Conservation (phyloP, 2,113 vertebrate genomes). For the Engystomops pustulosus region DNA sequence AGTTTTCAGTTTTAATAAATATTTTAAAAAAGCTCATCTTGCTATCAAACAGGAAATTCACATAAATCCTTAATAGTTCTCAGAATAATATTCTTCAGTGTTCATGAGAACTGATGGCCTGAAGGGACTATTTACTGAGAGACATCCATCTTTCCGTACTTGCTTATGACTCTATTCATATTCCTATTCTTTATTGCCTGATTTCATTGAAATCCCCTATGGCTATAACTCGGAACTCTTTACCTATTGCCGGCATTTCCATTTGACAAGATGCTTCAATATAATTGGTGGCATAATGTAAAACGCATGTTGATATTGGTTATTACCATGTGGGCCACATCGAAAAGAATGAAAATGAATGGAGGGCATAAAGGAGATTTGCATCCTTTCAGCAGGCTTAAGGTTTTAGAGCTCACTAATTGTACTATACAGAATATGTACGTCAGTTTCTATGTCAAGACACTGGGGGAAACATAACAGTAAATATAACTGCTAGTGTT, state of each 20-base stretch:
- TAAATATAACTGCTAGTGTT: not conserved
- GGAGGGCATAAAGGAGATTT: conserved; percentile 6
- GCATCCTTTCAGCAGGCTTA: conserved; percentile 18
- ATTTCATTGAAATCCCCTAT: conserved; percentile 7
- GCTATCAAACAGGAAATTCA: not conserved
- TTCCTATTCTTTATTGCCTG: conserved; percentile 7
- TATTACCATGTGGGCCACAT: conserved; percentile 26
- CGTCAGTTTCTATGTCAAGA: conserved; percentile 44
- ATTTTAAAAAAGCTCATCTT: not conserved
- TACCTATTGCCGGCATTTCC: conserved; percentile 16
- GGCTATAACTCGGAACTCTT: not conserved
- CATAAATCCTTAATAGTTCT: conserved; percentile 20
- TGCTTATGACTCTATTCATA: conserved; percentile 13
- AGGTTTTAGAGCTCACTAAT: not conserved
- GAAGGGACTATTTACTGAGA: conserved; percentile 21
- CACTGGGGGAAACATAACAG: not conserved
- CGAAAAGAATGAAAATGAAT: conserved; percentile 18
- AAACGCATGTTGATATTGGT: conserved; percentile 19
- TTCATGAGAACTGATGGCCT: conserved; percentile 18
- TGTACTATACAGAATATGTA: conserved; percentile 3
- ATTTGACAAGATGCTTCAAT: not conserved
- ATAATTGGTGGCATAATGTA: conserved; percentile 6
- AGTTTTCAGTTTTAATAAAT: not conserved
- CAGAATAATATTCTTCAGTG: not conserved
- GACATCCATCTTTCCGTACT: conserved; percentile 13